Conservation (phyloP, 2,797 vertebrate genomes). For the Lepilemur ruficaudatus region DNA sequence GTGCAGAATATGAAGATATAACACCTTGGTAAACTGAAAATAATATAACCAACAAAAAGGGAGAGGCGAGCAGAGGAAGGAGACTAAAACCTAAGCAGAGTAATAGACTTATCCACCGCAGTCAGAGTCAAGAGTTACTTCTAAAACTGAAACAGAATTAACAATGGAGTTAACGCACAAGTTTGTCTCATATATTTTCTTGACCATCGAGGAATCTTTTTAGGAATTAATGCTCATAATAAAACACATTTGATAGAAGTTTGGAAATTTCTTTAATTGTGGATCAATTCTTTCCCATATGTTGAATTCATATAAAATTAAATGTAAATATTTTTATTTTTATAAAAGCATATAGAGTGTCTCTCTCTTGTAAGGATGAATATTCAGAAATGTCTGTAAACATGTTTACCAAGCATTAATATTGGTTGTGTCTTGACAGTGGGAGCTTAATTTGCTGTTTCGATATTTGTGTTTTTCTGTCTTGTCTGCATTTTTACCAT, state of each 20-base stretch:
- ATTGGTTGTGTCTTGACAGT: background rate
- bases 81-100: background rate
- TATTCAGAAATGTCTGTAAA: background rate
- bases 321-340: background rate
- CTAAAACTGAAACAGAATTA: background rate
- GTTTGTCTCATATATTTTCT: background rate
- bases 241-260: background rate
- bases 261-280: background rate
- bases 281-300: background rate
- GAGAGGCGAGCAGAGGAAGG: background rate
- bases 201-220: background rate
- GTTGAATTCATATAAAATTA: conserved; percentile 4
- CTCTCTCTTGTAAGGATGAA: background rate
- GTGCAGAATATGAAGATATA: background rate
- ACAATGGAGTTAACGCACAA: background rate
- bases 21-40: background rate
- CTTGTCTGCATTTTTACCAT: background rate
- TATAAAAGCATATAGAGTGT: background rate
- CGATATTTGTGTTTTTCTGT: conserved; percentile 18
- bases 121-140: background rate
- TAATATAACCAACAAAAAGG: background rate
- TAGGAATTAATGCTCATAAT: background rate
- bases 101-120: background rate
- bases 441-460: background rate
- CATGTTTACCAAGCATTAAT: background rate